phyloP scores from a whole-genome alignment of 1,140 invertebrate species.

The Ridgeia piscesae region DNA sequence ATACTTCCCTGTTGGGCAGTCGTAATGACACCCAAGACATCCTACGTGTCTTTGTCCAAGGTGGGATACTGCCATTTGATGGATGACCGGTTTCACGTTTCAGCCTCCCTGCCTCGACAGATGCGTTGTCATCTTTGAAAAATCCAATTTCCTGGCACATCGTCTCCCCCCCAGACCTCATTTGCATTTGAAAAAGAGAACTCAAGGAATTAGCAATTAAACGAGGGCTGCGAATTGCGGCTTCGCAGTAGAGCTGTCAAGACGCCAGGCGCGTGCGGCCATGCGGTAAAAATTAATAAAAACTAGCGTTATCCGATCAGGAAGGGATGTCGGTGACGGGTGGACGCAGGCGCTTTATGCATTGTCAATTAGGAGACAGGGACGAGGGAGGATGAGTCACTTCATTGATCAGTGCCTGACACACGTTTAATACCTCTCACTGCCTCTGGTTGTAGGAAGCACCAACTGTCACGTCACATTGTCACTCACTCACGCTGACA shows the following conservation, averaged over 20 bases:
- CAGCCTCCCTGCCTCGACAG: background rate
- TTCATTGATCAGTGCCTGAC: background rate
- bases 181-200: background rate
- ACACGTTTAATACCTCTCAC: background rate
- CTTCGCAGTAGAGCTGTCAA: slow-evolving; percentile 3
- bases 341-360: background rate
- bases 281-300: slow-evolving; percentile 1
- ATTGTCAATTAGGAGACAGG: background rate
- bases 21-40: background rate
- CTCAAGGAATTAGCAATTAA: slow-evolving; percentile 1
- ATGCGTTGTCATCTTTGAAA: background rate
- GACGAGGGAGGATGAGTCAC: background rate
- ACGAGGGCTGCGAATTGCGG: background rate
- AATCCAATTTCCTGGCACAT: background rate
- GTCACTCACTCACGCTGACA: background rate
- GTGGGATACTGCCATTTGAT: background rate
- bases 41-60: background rate
- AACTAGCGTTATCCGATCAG: background rate
- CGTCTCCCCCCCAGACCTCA: background rate
- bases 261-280: background rate
- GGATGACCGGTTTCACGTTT: background rate
- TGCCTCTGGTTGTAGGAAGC: background rate
- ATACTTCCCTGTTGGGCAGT: background rate
- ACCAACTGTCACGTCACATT: background rate
- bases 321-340: background rate